A percentile compares a stretch with the other conserved stretches of the same genome.
Evolutionary conservation across 2,797 vertebrate species (phyloP).

Genomic region (Silurus lanzhouensis): DNA sequence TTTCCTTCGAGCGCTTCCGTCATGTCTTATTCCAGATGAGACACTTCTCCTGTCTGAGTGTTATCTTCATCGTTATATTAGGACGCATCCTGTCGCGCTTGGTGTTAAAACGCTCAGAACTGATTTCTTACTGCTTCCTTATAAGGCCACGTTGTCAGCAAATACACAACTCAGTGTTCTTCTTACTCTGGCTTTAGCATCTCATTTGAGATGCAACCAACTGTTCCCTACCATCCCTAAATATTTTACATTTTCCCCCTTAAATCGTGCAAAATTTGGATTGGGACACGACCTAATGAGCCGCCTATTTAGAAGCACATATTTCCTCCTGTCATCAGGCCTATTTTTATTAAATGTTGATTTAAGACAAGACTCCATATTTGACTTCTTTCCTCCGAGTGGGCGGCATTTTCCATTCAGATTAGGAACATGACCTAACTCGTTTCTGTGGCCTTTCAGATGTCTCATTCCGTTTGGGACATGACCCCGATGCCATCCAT

Average conservation of each 20-base stretch:
- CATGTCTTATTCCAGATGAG: not conserved
- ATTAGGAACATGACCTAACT: not conserved
- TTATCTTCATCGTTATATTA: not conserved
- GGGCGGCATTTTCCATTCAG: not conserved
- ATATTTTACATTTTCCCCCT: not conserved
- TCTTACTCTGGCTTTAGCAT: not conserved
- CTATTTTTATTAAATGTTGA: not conserved
- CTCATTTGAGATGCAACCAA: not conserved
- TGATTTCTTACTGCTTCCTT: constrained; percentile 13
- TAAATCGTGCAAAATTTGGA: not conserved
- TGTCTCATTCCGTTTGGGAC: not conserved
- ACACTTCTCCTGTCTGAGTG: not conserved
- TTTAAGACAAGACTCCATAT: not conserved
- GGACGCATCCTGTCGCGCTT: not conserved
- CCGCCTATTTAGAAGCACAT: not conserved
- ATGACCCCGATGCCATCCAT: constrained; percentile 2
- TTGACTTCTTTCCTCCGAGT: not conserved
- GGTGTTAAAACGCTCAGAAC: not conserved
- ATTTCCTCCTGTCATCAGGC: not conserved
- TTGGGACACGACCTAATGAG: not conserved
- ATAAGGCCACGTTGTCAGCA: not conserved
- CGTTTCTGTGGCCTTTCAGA: not conserved
- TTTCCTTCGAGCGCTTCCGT: not conserved
- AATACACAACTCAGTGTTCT: not conserved
- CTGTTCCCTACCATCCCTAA: not conserved